These are phyloP conservation scores for Pangasius sanitwongsei DNA, from an alignment of 2,797 vertebrate genomes.

Conservation along the genomic window DNA sequence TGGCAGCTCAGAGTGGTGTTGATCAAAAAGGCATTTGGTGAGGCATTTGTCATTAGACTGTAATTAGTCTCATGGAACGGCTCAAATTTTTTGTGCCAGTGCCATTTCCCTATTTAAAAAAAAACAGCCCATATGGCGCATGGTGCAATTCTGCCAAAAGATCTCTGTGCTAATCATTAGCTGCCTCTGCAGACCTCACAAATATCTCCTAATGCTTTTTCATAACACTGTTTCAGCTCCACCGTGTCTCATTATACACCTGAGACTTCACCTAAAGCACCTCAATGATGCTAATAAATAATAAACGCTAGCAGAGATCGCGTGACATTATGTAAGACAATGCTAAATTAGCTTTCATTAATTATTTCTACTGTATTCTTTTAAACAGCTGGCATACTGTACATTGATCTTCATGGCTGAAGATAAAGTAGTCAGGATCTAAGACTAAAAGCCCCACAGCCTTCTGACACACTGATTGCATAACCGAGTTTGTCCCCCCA, in stretches of 20 bases:
- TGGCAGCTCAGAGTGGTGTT: neutral
- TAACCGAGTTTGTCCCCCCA: neutral
- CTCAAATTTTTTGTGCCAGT: neutral
- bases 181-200: constrained; percentile 13
- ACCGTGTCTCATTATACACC: neutral
- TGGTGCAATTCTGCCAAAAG: constrained; percentile 16
- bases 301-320: neutral
- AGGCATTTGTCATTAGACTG: constrained; percentile 1
- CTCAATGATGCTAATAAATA: neutral
- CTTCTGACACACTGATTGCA: constrained; percentile 2
- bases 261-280: neutral
- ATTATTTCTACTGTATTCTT: neutral
- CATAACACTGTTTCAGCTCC: neutral
- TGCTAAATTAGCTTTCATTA: neutral
- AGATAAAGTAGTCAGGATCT: neutral
- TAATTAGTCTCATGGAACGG: constrained; percentile 13
- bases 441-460: neutral
- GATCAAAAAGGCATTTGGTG: neutral
- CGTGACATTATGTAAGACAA: neutral
- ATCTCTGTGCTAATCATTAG: neutral
- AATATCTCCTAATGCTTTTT: constrained; percentile 21
- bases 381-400: neutral
- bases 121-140: constrained; percentile 7
- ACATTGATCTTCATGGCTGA: neutral
- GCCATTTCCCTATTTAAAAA: neutral